Evolutionary conservation across 2,888 invertebrate species (phyloP).

Genomic region (Acleris cristana): DNA sequence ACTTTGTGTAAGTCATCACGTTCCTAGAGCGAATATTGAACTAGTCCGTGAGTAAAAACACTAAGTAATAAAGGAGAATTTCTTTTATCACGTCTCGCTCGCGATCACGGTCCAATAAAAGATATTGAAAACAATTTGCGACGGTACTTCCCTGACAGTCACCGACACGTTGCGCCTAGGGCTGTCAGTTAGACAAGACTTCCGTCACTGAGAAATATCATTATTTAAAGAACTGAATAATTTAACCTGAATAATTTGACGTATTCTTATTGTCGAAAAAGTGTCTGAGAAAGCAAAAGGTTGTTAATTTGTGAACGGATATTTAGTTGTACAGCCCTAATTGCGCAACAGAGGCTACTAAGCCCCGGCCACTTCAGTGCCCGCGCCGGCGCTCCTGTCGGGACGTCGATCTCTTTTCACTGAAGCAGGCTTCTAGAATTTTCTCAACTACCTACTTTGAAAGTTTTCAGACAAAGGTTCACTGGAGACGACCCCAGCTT

Average conservation of each 20-base stretch:
- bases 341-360: background rate
- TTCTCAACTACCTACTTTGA: slow-evolving; percentile 1
- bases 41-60: slow-evolving; percentile 26
- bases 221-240: background rate
- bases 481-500: slow-evolving; percentile 6
- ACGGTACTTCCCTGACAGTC: slow-evolving; percentile 51
- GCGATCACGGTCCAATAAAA: slow-evolving; percentile 58
- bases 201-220: background rate
- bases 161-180: slow-evolving; percentile 9
- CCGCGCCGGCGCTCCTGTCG: slow-evolving; percentile 1
- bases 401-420: slow-evolving; percentile 24
- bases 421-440: slow-evolving; percentile 11
- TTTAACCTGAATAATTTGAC: background rate
- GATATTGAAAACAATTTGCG: slow-evolving; percentile 61
- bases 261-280: background rate
- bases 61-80: slow-evolving; percentile 48
- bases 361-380: slow-evolving; percentile 6
- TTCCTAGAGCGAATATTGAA: slow-evolving; percentile 1
- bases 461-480: slow-evolving; percentile 33
- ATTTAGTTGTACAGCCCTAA: background rate
- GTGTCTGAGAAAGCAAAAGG: background rate
- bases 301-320: background rate
- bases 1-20: slow-evolving; percentile 5
- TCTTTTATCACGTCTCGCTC: slow-evolving; percentile 48
- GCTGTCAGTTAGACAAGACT: slow-evolving; percentile 4